Base-by-base conservation (phyloP, 2,797 vertebrate genomes). In the Phrynocephalus guinanensis region DNA sequence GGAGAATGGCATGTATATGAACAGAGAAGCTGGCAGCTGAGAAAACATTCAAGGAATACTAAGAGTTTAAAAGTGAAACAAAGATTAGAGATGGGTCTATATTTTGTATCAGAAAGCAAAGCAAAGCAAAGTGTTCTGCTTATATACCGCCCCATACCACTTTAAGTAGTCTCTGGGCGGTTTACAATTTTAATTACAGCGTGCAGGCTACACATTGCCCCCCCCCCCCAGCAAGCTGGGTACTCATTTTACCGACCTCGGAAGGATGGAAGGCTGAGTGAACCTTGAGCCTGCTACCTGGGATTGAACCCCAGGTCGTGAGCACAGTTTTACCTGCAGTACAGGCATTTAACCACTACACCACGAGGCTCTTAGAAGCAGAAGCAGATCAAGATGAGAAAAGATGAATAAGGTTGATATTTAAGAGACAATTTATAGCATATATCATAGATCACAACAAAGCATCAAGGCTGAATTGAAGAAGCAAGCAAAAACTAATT, bases 321-420 rank as follows among this genome's bases (percentile, higher is more conserved):
- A 75, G 72, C 85, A 33, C 85, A 33, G 33, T 33, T 33, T 33
- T 33, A 33, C 33, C 33, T 33, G 33, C 33, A 33, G 33, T 33
- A 33, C 33, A 33, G 33, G 33, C 33, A 33, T 33, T 33, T 33
- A 33, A 33, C 33, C 33, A 33, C 33, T 33, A 3, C 33, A 2
- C 33, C 33, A 33, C 33, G 33, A 33, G 33, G 33, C 33, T 33
- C 33, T 33, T 33, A 33, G 33, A 33, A 33, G 33, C 33, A 33
- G 33, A 89, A 89, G 84, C 28, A 79, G 86, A 38, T 79, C 71
- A 91, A 86, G 33, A 63, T 83, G 89, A 80, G 86, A 60, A 81
- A 89, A 77, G 38, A 20, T 26, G 33, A 81, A 75, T 90, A 81
- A 79, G 30, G 87, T 33, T 91, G 86, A 88, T 86, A 86, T 91